phyloP scores from a whole-genome alignment of 2,888 invertebrate species.

The Pheosia tremula region DNA sequence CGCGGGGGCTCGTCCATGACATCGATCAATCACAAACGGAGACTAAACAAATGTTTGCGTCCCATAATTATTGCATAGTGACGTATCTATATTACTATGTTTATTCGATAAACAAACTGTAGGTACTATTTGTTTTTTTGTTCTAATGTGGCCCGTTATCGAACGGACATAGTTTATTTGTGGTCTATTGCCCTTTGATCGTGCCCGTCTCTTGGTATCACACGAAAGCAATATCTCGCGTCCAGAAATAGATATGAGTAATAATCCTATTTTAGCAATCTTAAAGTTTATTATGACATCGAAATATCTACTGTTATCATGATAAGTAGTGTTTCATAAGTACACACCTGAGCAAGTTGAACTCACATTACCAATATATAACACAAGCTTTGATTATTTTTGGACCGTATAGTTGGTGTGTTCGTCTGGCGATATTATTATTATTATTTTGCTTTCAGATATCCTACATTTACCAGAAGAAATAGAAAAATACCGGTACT shows the following conservation, averaged over 20 bases:
- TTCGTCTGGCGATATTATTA: neutral
- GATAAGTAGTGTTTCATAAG: no score
- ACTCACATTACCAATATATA: no score
- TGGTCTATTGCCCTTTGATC: slow-evolving; percentile 51
- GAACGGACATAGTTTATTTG: slow-evolving; percentile 37
- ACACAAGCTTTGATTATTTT: no score
- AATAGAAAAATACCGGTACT: slow-evolving; percentile 86
- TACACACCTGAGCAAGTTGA: no score
- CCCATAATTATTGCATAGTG: slow-evolving; percentile 61
- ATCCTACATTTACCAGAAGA: slow-evolving; percentile 77
- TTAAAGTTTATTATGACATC: no score
- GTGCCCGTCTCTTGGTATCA: neutral
- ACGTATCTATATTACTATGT: slow-evolving; percentile 58
- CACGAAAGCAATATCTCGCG: neutral
- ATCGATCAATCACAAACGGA: slow-evolving; percentile 64
- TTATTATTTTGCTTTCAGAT: slow-evolving; percentile 65
- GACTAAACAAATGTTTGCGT: slow-evolving; percentile 75
- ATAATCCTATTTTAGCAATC: neutral
- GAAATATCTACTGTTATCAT: no score
- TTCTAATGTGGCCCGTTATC: slow-evolving; percentile 45
- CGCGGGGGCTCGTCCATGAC: slow-evolving; percentile 81
- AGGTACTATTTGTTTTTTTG: slow-evolving; percentile 36
- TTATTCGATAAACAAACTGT: slow-evolving; percentile 22
- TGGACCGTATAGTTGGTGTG: no score
- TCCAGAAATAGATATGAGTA: neutral